Percentiles rank a stretch among this genome's conserved stretches.
Conservation (phyloP, 2,888 invertebrate species). For the Nemurella pictetii region DNA sequence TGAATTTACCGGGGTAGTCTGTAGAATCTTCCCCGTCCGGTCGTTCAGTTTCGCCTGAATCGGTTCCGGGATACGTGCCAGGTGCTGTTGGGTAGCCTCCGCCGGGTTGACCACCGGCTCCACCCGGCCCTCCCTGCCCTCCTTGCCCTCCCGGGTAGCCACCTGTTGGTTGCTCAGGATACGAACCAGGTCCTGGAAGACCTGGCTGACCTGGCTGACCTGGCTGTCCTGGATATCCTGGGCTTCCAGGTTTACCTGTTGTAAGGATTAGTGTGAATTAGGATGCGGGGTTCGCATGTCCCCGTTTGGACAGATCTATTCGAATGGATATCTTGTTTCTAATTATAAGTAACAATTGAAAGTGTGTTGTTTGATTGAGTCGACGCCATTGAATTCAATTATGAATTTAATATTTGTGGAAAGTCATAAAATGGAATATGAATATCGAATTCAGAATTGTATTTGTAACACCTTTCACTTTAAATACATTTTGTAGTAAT, state of each 20-base stretch:
- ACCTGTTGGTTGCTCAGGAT: slow-evolving; percentile 44
- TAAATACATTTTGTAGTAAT: no score
- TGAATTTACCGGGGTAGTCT: slow-evolving; percentile 17
- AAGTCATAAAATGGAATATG: no score
- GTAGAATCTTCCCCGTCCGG: not conserved
- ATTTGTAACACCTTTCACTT: no score
- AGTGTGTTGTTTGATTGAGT: no score
- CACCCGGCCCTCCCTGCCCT: slow-evolving; percentile 45
- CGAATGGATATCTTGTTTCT: no score
- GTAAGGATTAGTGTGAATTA: no score
- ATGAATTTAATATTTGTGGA: no score
- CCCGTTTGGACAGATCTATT: no score
- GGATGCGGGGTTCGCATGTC: no score
- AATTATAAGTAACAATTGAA: no score
- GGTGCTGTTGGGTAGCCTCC: not conserved
- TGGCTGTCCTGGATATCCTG: slow-evolving; percentile 37
- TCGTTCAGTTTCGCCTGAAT: not conserved
- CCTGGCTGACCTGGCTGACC: slow-evolving; percentile 41
- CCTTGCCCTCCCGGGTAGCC: slow-evolving; percentile 41
- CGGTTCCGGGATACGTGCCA: slow-evolving; percentile 31
- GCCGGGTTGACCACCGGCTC: slow-evolving; percentile 42
- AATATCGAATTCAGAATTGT: no score
- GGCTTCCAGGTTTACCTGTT: slow-evolving; percentile 35
- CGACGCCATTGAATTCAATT: no score
- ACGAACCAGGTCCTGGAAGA: slow-evolving; percentile 33